Percentiles rank a stretch among this genome's conserved stretches.
phyloP scores from a whole-genome alignment of 2,113 vertebrate species.

The Bubo blakistoni region DNA sequence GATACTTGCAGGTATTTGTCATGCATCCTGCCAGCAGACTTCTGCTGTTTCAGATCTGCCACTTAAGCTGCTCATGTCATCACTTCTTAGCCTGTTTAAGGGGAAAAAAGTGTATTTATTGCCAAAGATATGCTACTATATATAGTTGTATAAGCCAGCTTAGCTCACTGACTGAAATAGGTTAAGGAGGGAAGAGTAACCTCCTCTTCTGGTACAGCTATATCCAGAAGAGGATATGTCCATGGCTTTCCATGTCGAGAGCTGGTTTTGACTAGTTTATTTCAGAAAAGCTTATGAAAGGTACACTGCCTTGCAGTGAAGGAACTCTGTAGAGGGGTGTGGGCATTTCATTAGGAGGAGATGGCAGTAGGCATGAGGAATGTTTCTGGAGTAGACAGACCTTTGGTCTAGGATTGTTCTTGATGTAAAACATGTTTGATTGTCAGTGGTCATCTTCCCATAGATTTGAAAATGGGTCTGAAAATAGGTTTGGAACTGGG shows the following conservation, averaged over 20 bases:
- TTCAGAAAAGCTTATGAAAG: neutral
- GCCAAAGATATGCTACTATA: neutral
- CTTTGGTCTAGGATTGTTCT: neutral
- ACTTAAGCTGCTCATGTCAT: slow-evolving; percentile 29
- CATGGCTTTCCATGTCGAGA: neutral
- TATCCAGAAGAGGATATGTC: neutral
- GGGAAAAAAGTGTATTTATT: slow-evolving; percentile 5
- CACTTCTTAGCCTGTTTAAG: slow-evolving; percentile 24
- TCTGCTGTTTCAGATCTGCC: slow-evolving; percentile 23
- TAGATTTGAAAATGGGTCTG: neutral
- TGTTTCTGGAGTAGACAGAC: neutral
- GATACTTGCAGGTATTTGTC: slow-evolving; percentile 43
- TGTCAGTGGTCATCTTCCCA: neutral
- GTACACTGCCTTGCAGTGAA: neutral
- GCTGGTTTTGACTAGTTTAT: neutral
- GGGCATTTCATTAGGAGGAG: neutral
- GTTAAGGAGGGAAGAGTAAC: neutral
- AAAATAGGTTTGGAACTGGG: neutral
- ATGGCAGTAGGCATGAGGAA: neutral
- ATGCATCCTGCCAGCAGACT: slow-evolving; percentile 10
- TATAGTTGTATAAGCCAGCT: neutral
- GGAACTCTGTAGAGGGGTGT: neutral
- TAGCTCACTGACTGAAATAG: neutral
- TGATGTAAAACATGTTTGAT: neutral
- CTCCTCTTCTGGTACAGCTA: neutral